phyloP scores from a whole-genome alignment of 2,113 vertebrate genomes.

The Zosterops hypoxanthus region DNA sequence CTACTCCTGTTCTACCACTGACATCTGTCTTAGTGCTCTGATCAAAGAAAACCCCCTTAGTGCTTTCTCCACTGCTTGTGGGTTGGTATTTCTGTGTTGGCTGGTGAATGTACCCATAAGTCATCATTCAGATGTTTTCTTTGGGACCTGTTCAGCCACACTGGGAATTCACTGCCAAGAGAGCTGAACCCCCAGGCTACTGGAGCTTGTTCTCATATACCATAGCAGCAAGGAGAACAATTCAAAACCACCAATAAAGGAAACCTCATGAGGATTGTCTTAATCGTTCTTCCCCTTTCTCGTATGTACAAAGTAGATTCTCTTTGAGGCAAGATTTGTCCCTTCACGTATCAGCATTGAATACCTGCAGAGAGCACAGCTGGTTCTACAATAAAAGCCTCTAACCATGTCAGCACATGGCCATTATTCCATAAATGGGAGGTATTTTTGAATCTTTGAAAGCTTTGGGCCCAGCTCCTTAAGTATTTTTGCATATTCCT shows the following conservation, averaged over 20 bases:
- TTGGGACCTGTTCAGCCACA: background rate
- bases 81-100: background rate
- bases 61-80: background rate
- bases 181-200: background rate
- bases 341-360: background rate
- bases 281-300: background rate
- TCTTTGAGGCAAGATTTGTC: background rate
- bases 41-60: background rate
- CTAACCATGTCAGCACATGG: background rate
- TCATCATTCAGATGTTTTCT: conserved; percentile 15
- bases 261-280: background rate
- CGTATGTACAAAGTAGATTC: background rate
- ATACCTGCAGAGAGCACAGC: background rate
- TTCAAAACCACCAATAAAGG: background rate
- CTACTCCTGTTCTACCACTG: background rate
- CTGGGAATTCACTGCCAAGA: background rate
- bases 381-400: background rate
- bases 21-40: background rate
- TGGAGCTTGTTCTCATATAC: background rate
- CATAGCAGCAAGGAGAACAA: background rate
- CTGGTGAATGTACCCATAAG: background rate
- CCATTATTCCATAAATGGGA: background rate
- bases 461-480: background rate
- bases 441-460: background rate
- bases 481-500: background rate